Evolutionary conservation across 2,888 invertebrate species (phyloP).

Genomic region (Campoplex capitator): DNA sequence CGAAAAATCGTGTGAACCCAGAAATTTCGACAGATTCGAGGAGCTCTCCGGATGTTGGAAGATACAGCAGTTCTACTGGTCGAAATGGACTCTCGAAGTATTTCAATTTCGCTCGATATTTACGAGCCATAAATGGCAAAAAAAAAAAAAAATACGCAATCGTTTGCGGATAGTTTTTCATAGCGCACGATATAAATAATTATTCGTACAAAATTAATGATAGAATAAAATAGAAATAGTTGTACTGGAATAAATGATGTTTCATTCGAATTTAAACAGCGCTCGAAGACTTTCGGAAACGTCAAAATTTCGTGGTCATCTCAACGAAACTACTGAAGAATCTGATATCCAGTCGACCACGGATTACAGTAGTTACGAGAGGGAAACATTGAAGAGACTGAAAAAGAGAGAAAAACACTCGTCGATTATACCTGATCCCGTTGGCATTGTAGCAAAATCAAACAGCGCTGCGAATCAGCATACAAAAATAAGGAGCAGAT

Average conservation of each 20-base stretch:
- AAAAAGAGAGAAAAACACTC: slow-evolving; percentile 32
- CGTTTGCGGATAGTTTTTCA: no score
- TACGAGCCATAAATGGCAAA: no score
- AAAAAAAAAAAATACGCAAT: no score
- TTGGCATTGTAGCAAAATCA: slow-evolving; percentile 44
- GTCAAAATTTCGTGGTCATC: slow-evolving; percentile 47
- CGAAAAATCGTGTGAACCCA: slow-evolving; percentile 50
- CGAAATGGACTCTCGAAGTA: slow-evolving; percentile 60
- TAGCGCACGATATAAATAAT: no score
- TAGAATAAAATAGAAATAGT: no score
- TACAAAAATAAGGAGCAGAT: slow-evolving; percentile 50
- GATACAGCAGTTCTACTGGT: slow-evolving; percentile 46
- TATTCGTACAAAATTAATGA: no score
- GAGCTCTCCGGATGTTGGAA: slow-evolving; percentile 69
- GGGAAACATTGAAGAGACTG: slow-evolving; percentile 31
- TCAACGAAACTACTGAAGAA: slow-evolving; percentile 57
- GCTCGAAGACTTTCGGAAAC: slow-evolving; percentile 40
- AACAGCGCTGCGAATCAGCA: slow-evolving; percentile 17
- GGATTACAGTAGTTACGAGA: slow-evolving; percentile 57
- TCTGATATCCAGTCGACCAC: slow-evolving; percentile 56
- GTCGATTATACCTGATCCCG: slow-evolving; percentile 31
- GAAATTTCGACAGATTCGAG: slow-evolving; percentile 71
- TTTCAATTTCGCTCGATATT: background rate
- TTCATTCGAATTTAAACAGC: slow-evolving; percentile 28
- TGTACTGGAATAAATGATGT: no score